These are phyloP conservation scores for Pseudopleuronectes americanus DNA, from an alignment of 2,797 vertebrate species.

Conservation along the genomic window DNA sequence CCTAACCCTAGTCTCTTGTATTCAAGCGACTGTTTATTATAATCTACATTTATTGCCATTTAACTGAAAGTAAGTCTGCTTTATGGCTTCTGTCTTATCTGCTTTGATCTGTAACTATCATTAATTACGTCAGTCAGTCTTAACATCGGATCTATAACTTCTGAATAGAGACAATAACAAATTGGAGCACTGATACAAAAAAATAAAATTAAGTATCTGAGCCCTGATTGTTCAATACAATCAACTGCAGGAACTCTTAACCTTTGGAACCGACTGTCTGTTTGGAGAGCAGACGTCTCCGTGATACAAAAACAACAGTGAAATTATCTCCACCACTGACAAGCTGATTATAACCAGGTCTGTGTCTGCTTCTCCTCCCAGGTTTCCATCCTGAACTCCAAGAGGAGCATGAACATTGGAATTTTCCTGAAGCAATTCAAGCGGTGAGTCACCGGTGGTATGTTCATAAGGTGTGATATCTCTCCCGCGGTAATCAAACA, in stretches of 20 bases:
- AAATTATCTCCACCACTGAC: slow-evolving; percentile 40
- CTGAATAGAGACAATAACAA: slow-evolving; percentile 16
- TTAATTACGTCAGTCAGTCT: not conserved
- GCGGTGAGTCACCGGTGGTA: slow-evolving; percentile 79
- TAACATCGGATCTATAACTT: slow-evolving; percentile 8
- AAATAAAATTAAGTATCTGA: slow-evolving; percentile 24
- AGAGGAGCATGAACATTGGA: slow-evolving; percentile 88
- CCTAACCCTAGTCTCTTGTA: not conserved
- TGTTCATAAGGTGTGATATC: slow-evolving; percentile 36
- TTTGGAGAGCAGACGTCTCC: slow-evolving; percentile 33
- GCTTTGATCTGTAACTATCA: not conserved
- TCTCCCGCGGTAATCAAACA: slow-evolving; percentile 30
- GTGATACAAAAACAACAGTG: slow-evolving; percentile 33
- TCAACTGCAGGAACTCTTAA: slow-evolving; percentile 54
- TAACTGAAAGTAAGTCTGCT: not conserved
- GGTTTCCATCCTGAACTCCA: slow-evolving; percentile 85
- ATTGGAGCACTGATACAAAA: slow-evolving; percentile 24
- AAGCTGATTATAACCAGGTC: slow-evolving; percentile 40
- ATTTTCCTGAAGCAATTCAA: slow-evolving; percentile 91
- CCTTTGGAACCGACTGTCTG: slow-evolving; percentile 62
- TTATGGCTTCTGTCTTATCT: not conserved
- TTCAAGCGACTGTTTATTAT: slow-evolving; percentile 1
- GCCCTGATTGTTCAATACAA: slow-evolving; percentile 45
- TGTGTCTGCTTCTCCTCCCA: slow-evolving; percentile 53
- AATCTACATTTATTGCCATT: not conserved